Evolutionary conservation across 2,797 vertebrate species (phyloP).

Genomic region (Gorsachius magnificus): DNA sequence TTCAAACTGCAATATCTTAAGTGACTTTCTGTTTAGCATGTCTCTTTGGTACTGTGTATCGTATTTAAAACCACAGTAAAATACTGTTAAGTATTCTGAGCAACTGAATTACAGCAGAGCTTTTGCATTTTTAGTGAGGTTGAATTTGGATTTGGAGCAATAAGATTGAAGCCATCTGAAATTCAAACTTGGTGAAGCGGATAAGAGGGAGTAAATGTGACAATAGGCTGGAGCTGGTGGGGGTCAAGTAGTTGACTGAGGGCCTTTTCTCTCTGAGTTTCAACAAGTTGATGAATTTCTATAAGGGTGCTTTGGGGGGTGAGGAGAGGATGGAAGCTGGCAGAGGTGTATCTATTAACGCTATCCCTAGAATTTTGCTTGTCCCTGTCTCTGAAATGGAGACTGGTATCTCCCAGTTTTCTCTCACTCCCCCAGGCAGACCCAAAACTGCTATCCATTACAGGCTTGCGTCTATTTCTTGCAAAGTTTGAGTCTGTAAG

Average conservation of each 20-base stretch:
- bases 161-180: not conserved
- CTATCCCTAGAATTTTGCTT: not conserved
- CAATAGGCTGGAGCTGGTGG: not conserved
- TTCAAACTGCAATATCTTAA: not conserved
- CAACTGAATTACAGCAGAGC: not conserved
- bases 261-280: not conserved
- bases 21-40: not conserved
- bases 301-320: not conserved
- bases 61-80: not conserved
- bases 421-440: not conserved
- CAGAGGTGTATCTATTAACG: not conserved
- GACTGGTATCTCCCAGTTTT: not conserved
- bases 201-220: not conserved
- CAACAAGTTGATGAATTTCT: not conserved
- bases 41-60: not conserved
- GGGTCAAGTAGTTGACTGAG: not conserved
- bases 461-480: not conserved
- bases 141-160: not conserved
- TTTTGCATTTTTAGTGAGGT: constrained; percentile 1
- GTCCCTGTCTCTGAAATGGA: not conserved
- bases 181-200: not conserved
- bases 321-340: not conserved
- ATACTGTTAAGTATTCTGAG: not conserved
- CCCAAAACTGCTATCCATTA: not conserved
- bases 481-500: not conserved